These are phyloP conservation scores for Hybos culiciformis DNA, from an alignment of 2,888 invertebrate species.

Conservation along the genomic window DNA sequence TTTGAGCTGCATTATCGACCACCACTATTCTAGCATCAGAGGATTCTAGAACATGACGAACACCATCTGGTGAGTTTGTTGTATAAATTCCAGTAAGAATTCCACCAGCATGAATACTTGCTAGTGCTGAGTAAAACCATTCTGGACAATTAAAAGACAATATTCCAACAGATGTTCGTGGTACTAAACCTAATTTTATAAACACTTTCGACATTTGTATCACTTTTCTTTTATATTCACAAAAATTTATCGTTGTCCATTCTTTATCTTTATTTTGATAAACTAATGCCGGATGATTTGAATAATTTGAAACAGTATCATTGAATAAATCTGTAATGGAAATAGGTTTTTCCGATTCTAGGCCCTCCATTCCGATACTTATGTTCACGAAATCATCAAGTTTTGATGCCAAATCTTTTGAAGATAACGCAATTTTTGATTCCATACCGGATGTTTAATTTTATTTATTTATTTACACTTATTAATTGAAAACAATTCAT, in stretches of 20 bases:
- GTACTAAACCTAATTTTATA: constrained; percentile 59
- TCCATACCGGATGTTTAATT: background rate
- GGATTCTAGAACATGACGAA: constrained; percentile 56
- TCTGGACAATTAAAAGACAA: constrained; percentile 83
- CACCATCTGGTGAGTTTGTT: constrained; percentile 76
- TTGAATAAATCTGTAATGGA: constrained; percentile 61
- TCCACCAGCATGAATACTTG: constrained; percentile 75
- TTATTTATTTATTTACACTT: too few species aligned
- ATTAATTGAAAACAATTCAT: too few species aligned
- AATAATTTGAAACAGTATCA: constrained; percentile 44
- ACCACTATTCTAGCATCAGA: constrained; percentile 71
- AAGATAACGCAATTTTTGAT: too few species aligned
- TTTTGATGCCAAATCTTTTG: background rate
- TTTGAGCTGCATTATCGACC: constrained; percentile 72
- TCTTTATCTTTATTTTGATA: constrained; percentile 53
- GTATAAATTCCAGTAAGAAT: constrained; percentile 79
- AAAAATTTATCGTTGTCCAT: constrained; percentile 53
- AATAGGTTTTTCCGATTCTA: constrained; percentile 42
- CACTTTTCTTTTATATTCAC: constrained; percentile 58
- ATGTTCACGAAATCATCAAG: constrained; percentile 51
- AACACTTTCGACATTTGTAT: constrained; percentile 66
- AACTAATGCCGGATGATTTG: constrained; percentile 49
- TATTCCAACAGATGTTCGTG: constrained; percentile 67
- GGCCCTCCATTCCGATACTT: constrained; percentile 38
- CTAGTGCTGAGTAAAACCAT: constrained; percentile 77